Evolutionary conservation across 2,113 vertebrate genomes (phyloP), one percentile per base, ranked within the genome.

Genomic region (Mesocricetus auratus): DNA sequence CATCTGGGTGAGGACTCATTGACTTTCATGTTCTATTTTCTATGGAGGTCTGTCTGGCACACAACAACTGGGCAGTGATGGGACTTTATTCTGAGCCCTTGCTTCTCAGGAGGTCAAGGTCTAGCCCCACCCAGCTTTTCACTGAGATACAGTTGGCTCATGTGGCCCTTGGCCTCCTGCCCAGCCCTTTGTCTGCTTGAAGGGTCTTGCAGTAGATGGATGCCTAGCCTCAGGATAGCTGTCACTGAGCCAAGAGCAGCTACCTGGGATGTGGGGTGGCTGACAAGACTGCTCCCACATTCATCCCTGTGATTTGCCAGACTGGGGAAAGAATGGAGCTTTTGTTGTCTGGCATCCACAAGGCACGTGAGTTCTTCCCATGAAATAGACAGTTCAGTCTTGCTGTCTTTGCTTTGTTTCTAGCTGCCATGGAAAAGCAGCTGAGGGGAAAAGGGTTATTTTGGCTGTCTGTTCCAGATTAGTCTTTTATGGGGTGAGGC

Each of bases 101-200:
- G 47, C 16, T 7, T 31, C 42, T 79, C 2, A 90, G 47, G 13
- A 69, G 50, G 66, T 81, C 21, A 60, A 33, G 39, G n/a, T 31
- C 13, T 22, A 42, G 16, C 9, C 5, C 8, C 1, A 26, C 45
- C 1, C 9, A 36, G 53, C 58, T 64, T 78, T 64, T 74, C 36
- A 60, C 29, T 66, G 39, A 85, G 39, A 13, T 19, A 10, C 17
- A 31, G 39, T 42, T 64, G 60, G n/a, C 26, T 85, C 24, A 29
- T 7, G 3, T 82, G 12, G 36, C 53, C 56, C 56, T 39, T 13
- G 60, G 16, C 39, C 26, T 85, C 56, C 71, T 53, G 19, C 39
- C 29, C 1, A 3, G 21, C 29, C 33, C 1, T 88, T 19, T 22
- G 6, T 24, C 47, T 7, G 17, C 17, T 5, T 39, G 2, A 17